These are phyloP conservation scores for Apostichopus parvimensis DNA, from an alignment of 35 echinoderm and acorn worm genomes.

Conservation along the genomic window DNA sequence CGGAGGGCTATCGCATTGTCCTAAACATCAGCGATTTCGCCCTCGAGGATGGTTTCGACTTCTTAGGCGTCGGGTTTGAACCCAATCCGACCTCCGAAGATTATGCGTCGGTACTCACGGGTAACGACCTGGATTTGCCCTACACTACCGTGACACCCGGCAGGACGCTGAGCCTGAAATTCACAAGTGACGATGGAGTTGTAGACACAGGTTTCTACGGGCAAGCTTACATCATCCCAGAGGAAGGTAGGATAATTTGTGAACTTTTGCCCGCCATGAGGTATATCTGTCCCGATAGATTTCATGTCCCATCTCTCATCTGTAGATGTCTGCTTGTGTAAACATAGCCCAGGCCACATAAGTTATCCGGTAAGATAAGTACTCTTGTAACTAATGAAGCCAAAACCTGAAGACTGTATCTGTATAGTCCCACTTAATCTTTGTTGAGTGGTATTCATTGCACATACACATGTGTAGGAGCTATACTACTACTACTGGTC, in stretches of 20 bases:
- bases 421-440: too few relatives aligned
- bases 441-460: too few relatives aligned
- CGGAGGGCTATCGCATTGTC: not conserved
- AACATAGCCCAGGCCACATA: not conserved
- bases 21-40: constrained; percentile 1
- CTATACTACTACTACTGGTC: too few relatives aligned
- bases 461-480: too few relatives aligned
- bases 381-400: not conserved
- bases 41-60: not conserved
- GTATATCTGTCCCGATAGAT: too few relatives aligned
- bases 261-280: too few relatives aligned
- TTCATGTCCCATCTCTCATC: too few relatives aligned
- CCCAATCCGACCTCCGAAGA: not conserved
- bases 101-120: not conserved
- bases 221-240: not conserved
- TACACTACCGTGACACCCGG: not conserved
- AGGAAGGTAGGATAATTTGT: not conserved
- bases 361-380: not conserved
- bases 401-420: too few relatives aligned
- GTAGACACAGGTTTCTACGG: not conserved
- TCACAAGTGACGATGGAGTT: not conserved
- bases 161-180: not conserved
- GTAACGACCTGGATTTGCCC: constrained; percentile 17
- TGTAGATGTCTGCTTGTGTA: too few relatives aligned
- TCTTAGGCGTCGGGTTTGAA: not conserved